Evolutionary conservation across 1,140 invertebrate species (phyloP), one percentile per base, ranked within the genome.

Genomic region (Araneus ventricosus): DNA sequence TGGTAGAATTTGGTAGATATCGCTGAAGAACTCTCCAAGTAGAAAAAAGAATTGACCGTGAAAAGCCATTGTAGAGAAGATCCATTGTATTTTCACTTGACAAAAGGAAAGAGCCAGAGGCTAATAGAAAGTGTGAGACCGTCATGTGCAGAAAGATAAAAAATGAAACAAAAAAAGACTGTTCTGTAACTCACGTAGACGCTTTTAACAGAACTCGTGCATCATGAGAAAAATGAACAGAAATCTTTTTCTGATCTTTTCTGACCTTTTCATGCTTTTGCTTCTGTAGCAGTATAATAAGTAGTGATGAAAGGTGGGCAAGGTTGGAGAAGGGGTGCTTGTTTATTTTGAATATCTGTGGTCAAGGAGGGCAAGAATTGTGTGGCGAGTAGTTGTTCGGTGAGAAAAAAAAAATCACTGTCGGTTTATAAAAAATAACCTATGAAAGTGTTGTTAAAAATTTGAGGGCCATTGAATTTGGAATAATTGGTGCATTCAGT

Each of bases 41-140:
- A 45, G 4, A n/a, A 82, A 82, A 75, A 75, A 82, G 8, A 82
- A n/a, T 6, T 20, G 14, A 24, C 17, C 34, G 27, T 52, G 80
- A 24, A 82, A 82, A 52, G 57, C 57, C 57, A 61, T 86, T 86
- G 84, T 37, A 27, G 45, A 20, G 27, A 45, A 59, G 57, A 52
- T 59, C 57, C 84, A 86, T 86, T 86, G 84, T 86, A 61, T 86
- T 59, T 86, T 30, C 27, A 34, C 57, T 45, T 39, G 52, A 86
- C 57, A 86, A 86, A 59, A 6, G 84, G 10, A 52, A 22, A 59
- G 14, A 34, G 24, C 84, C 30, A 34, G 57, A 37, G 84, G 45
- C 84, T 86, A 61, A 86, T 57, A 86, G 57, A 86, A 86, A 86
- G 57, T 61, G 57, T 59, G 84, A 45, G 84, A 61, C 84, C 34